Base-by-base conservation (phyloP, 53 echinoderm and acorn worm species). In the Astropecten irregularis region DNA sequence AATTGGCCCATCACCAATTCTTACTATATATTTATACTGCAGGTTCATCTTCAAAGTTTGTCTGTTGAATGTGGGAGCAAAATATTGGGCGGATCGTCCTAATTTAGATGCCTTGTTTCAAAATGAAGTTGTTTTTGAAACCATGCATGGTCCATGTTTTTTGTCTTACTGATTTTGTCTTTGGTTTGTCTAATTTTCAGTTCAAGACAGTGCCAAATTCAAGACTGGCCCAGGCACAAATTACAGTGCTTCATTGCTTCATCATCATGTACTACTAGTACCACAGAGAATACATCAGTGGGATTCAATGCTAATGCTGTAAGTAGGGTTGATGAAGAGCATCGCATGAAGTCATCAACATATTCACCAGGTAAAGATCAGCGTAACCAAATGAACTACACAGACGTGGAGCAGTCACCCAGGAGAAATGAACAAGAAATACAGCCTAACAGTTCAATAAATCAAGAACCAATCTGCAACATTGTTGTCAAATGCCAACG, bases 161-260 rank as follows among this genome's bases (percentile, higher is more conserved):
- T 19, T 46, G 9, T 19, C 13, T 35, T 66, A 14, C 33, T 15
- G 2, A 1, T 16, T 58, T 36, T 8, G 56, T 40, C n/a, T 64
- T 29, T 5, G 18, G 15, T 57, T 57, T 57, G 5, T 28, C 34
- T 30, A 3, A 40, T 55, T 60, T 72, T 25, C 79, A 95, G 95
- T 60, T 92, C 95, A 55, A 92, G 89, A 51, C 36, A 86, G 59
- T 95, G 95, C 57, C 95, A 95, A 66, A 83, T 95, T 15, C 66
- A 85, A 61, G 92, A 95, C 70, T 95, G 95, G 95, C 57, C 90
- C 46, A 27, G 49, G 33, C 95, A 95, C 74, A 88, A 83, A 57
- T 29, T n/a, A n/a, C n/a, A n/a, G n/a, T n/a, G n/a, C n/a, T n/a
- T n/a, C n/a, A n/a, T n/a, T n/a, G n/a, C n/a, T n/a, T n/a, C n/a